Conservation (phyloP, 2,113 vertebrate genomes). For the Malaclemys terrapin region DNA sequence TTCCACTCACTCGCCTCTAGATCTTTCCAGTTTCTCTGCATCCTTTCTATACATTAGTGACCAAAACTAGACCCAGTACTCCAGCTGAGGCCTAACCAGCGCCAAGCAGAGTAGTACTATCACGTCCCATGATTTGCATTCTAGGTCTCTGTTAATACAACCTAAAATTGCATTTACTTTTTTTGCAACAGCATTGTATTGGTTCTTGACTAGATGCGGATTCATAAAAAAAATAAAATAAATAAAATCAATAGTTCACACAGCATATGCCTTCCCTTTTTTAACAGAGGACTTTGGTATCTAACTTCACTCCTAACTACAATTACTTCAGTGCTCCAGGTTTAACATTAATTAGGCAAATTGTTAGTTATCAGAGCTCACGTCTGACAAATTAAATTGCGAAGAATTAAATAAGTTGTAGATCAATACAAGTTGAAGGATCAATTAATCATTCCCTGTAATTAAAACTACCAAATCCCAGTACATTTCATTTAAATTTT, state of each 20-base stretch:
- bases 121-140: neutral
- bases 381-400: constrained; percentile 69
- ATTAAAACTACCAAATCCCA: constrained; percentile 74
- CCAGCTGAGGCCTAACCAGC: neutral
- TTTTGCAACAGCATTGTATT: neutral
- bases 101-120: neutral
- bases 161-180: neutral
- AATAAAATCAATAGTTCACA: neutral
- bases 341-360: constrained; percentile 16
- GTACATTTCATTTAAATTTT: constrained; percentile 64
- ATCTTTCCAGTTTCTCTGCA: neutral
- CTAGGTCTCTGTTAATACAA: neutral
- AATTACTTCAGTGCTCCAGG: constrained; percentile 11
- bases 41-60: neutral
- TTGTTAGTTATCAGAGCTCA: constrained; percentile 63
- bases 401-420: constrained; percentile 76
- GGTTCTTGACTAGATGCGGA: neutral
- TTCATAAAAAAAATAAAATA: neutral
- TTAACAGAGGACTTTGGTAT: neutral
- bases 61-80: neutral
- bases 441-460: constrained; percentile 75
- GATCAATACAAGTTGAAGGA: constrained; percentile 75
- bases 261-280: neutral
- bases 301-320: neutral
- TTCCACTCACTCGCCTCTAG: neutral